phyloP scores from a whole-genome alignment of 1,140 invertebrate genomes.

The Lordiphosa collinella region DNA sequence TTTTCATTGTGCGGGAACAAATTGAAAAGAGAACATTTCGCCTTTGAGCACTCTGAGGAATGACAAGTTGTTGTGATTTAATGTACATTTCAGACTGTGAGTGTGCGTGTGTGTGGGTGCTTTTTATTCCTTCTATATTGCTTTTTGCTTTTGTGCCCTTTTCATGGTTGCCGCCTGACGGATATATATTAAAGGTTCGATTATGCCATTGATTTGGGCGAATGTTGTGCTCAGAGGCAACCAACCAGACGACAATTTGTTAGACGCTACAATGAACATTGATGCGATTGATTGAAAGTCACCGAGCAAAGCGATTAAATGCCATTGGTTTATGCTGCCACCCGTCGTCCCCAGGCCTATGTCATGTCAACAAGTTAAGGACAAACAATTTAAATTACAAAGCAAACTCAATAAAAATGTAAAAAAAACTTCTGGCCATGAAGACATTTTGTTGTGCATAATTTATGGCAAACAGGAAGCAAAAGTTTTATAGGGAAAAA shows the following conservation, averaged over 20 bases:
- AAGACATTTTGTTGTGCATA: conserved; percentile 67
- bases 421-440: conserved; percentile 55
- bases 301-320: conserved; percentile 59
- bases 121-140: conserved; percentile 33
- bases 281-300: conserved; percentile 75
- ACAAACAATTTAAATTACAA: conserved; percentile 76
- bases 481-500: conserved; percentile 66
- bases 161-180: conserved; percentile 34
- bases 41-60: conserved; percentile 19
- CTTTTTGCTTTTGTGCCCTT: conserved; percentile 14
- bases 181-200: conserved; percentile 50
- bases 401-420: conserved; percentile 75
- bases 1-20: conserved; percentile 45
- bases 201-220: conserved; percentile 36
- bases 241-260: conserved; percentile 62
- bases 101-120: conserved; percentile 17
- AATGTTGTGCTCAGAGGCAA: conserved; percentile 21
- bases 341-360: not conserved
- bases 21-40: conserved; percentile 39
- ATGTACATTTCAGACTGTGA: conserved; percentile 45
- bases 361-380: conserved; percentile 61
- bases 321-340: conserved; percentile 51
- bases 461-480: conserved; percentile 56
- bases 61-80: conserved; percentile 56
- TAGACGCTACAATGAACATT: conserved; percentile 72